phyloP scores from a whole-genome alignment of 2,797 vertebrate genomes.

The Kryptopterus vitreolus region DNA sequence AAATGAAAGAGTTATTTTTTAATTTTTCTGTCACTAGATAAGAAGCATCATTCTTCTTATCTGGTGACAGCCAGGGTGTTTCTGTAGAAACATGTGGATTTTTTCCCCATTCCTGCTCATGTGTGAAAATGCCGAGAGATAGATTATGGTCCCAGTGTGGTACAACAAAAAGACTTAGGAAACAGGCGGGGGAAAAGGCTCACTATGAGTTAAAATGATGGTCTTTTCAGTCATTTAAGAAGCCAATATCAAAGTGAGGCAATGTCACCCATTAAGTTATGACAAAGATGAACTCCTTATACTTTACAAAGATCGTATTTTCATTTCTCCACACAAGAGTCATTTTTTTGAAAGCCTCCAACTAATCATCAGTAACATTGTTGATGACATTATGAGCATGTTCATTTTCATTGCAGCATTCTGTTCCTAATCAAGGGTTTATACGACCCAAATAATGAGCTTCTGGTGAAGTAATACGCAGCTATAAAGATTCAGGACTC shows the following conservation, averaged over 20 bases:
- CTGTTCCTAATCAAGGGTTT: conserved; percentile 70
- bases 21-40: neutral
- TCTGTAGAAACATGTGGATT: conserved; percentile 23
- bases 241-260: neutral
- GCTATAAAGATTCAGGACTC: conserved; percentile 64
- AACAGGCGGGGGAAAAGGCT: neutral
- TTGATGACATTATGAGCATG: conserved; percentile 58
- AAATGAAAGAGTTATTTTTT: conserved; percentile 22
- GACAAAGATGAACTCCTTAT: neutral
- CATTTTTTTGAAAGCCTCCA: conserved; percentile 62
- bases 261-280: neutral
- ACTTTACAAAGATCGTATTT: neutral
- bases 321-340: neutral
- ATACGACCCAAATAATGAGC: conserved; percentile 65
- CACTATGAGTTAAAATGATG: neutral
- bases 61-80: conserved; percentile 7
- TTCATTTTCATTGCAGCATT: conserved; percentile 64
- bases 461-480: conserved; percentile 62
- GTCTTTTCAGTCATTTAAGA: neutral
- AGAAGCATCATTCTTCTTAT: conserved; percentile 26
- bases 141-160: conserved; percentile 9
- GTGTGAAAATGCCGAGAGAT: conserved; percentile 27
- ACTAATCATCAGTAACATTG: conserved; percentile 61
- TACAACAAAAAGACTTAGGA: neutral
- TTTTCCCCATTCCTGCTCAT: conserved; percentile 12